Evolutionary conservation across 2,797 vertebrate species (phyloP), one percentile per base, ranked within the genome.

Genomic region (Smutsia gigantea): DNA sequence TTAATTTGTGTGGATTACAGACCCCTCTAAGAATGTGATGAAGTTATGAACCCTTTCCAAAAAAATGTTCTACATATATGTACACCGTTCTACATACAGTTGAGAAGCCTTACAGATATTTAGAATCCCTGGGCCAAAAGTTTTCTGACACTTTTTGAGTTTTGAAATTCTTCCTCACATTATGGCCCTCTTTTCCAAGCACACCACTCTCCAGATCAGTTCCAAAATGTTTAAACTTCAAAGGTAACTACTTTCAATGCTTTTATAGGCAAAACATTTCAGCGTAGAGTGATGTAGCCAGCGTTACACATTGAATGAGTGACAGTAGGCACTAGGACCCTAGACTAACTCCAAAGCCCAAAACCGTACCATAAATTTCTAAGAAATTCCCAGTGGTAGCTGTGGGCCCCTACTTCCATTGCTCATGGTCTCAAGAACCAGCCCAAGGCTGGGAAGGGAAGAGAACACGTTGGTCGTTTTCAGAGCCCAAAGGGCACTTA

Each of bases 311-410:
- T 69, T 79, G 46, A 69, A 71, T 64, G 39, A 87, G 27, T 17
- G 13, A 69, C 46, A 46, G 23, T 64, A 66, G 64, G 74, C 75
- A 85, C 59, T 59, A 86, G 72, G 25, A 93, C 61, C 29, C 34
- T 59, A 79, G 78, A 49, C 37, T 87, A 96, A 90, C 72, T 84
- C 71, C 14, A 19, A 95, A 95, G 75, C 53, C 74, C 78, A 96
- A 96, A 90, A 61, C 34, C 91, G 90, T 3, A 9, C 15, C 8
- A 93, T 72, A 87, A 74, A 85, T 89, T 74, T 83, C 49, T 75
- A 19, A 49, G 46, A 90, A 81, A 87, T 87, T 72, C 83, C 37
- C 74, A 71, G 25, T 14, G 25, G 61, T 84, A 74, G 64, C 39
- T 63, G 17, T 46, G 55, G 19, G 34, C 21, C 59, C 42, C 42